phyloP scores from a whole-genome alignment of 2,113 vertebrate species.

The Nycticorax nycticorax region DNA sequence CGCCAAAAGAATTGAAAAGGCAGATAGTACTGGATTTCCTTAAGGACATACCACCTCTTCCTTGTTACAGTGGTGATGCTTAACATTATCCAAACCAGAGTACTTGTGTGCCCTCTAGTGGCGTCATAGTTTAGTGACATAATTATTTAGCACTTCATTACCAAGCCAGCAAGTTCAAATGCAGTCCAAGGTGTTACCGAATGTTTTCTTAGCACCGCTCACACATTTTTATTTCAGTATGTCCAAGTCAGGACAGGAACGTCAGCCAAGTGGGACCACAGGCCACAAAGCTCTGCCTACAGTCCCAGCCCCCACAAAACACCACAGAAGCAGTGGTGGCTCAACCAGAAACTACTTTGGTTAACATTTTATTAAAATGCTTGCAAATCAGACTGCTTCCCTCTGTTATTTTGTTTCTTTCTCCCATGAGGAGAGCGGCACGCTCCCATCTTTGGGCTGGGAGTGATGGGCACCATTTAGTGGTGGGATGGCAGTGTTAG shows the following conservation, averaged over 20 bases:
- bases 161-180: not conserved
- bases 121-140: not conserved
- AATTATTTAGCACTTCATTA: not conserved
- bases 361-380: not conserved
- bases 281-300: not conserved
- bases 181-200: rapidly evolving
- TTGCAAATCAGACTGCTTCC: not conserved
- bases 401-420: not conserved
- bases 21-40: not conserved
- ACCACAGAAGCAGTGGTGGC: rapidly evolving
- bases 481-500: no score
- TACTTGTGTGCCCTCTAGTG: constrained; percentile 62
- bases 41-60: rapidly evolving
- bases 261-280: not conserved
- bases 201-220: not conserved
- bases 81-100: not conserved
- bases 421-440: not conserved
- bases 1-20: not conserved
- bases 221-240: not conserved
- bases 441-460: not conserved
- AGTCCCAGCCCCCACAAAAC: not conserved
- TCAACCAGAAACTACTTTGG: not conserved
- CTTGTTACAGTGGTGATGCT: rapidly evolving
- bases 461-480: not conserved
- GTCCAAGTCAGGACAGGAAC: not conserved